phyloP scores from a whole-genome alignment of 2,888 invertebrate genomes.

The Lapara coniferarum region DNA sequence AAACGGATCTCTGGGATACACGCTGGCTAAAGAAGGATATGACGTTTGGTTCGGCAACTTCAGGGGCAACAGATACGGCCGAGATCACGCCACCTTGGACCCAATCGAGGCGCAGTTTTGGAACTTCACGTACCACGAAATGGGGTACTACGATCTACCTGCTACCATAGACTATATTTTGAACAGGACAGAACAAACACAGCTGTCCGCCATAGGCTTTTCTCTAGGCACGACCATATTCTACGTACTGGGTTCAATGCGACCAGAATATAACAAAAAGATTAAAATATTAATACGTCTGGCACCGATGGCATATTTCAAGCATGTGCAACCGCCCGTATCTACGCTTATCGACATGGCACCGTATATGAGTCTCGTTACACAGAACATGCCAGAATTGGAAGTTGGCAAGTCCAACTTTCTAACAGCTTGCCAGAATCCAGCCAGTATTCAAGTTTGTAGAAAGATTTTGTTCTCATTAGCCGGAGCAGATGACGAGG shows the following conservation, averaged over 20 bases:
- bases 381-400: slow-evolving; percentile 29
- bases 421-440: slow-evolving; percentile 19
- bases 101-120: slow-evolving; percentile 64
- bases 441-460: slow-evolving; percentile 33
- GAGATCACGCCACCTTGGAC: slow-evolving; percentile 77
- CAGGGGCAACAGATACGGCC: slow-evolving; percentile 84
- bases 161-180: slow-evolving; percentile 71
- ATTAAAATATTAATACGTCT: slow-evolving; percentile 70
- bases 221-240: slow-evolving; percentile 84
- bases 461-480: slow-evolving; percentile 26
- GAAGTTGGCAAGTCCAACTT: slow-evolving; percentile 10
- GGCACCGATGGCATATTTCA: slow-evolving; percentile 40
- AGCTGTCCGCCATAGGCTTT: slow-evolving; percentile 85
- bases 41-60: slow-evolving; percentile 61
- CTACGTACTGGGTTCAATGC: slow-evolving; percentile 72
- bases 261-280: slow-evolving; percentile 81
- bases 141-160: slow-evolving; percentile 86
- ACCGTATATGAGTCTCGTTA: not conserved
- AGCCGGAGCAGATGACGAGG: slow-evolving; percentile 34
- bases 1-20: slow-evolving; percentile 38
- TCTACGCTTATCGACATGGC: slow-evolving; percentile 14
- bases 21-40: slow-evolving; percentile 70
- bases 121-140: slow-evolving; percentile 85
- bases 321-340: slow-evolving; percentile 28
- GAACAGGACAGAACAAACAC: slow-evolving; percentile 66